Evolutionary conservation across 2,888 invertebrate genomes (phyloP), one percentile per base, ranked within the genome.

Genomic region (Seira sanloemensis): DNA sequence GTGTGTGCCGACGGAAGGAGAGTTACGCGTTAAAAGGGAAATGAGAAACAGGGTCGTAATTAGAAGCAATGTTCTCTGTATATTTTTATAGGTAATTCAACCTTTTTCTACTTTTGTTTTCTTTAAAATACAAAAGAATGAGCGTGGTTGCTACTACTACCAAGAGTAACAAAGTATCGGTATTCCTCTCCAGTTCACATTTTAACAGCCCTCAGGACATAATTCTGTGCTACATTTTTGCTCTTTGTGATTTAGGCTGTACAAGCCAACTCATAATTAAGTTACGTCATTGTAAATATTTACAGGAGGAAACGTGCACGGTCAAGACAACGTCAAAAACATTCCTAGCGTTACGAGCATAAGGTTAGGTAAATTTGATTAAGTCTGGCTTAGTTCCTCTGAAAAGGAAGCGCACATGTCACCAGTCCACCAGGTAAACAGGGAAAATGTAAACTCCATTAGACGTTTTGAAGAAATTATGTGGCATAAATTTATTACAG

Each of bases 261-360:
- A 12, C 5, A 25, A 24, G 66, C 68, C 26, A 21, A 26, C 18
- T 68, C 68, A 68, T 68, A 68, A 68, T 68, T 68, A 18, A 68
- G 68, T 68, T 68, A 68, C 26, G 68, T 26, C 50, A 50, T 50
- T 21, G 68, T 68, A 68, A 68, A 68, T 68, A 68, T 68, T 25
- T 68, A 68, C 27, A 24, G 68, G 27, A 27, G 26, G 18, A 19
- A 68, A 68, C 68, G 68, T 68, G 68, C 68, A 27, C 19, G 68
- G 68, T 26, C 68, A 27, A 26, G 27, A 50, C 50, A 50, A 50
- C n/a, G 50, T 50, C 50, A 50, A 50, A 12, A 12, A n/a, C 18
- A 68, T 62, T 2, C 68, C 27, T 68, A 68, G 26, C 18, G 2
- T 5, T 27, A 4, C 26, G n/a, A 27, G 25, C 68, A 25, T 12